Conservation (phyloP, 2,113 vertebrate genomes). For the Arothron firmamentum region DNA sequence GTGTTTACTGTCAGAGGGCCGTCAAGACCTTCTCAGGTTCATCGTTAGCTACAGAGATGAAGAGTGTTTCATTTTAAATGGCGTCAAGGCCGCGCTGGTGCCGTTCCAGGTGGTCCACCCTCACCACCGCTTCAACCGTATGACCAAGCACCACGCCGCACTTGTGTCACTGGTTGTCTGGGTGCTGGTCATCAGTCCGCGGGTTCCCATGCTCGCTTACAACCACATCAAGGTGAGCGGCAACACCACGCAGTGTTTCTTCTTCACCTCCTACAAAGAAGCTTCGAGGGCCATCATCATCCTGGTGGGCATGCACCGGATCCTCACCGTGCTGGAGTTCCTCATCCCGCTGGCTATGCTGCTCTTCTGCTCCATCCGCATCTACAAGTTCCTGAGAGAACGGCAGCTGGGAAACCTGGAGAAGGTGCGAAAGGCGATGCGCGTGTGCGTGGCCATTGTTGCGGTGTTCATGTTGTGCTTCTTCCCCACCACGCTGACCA, state of each 20-base stretch:
- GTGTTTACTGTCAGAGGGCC: too few species aligned
- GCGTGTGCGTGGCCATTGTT: conserved; percentile 57
- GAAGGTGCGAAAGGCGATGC: conserved; percentile 60
- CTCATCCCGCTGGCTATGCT: conserved; percentile 52
- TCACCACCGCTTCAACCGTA: conserved; percentile 60
- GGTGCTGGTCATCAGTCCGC: conserved; percentile 60
- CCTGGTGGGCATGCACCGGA: conserved; percentile 47
- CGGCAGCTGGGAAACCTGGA: conserved; percentile 42
- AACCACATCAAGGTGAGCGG: conserved; percentile 32
- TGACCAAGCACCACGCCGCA: conserved; percentile 45
- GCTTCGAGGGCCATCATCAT: conserved; percentile 35
- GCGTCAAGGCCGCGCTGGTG: not conserved
- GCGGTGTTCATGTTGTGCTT: conserved; percentile 70
- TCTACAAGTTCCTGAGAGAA: conserved; percentile 51
- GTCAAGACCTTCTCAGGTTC: too few species aligned
- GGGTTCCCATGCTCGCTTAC: conserved; percentile 64
- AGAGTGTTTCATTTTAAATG: too few species aligned
- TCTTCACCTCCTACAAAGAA: conserved; percentile 61
- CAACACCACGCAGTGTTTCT: conserved; percentile 62
- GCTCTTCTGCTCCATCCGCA: conserved; percentile 66
- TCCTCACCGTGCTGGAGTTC: conserved; percentile 65
- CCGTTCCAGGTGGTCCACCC: conserved; percentile 65
- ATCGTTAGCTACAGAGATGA: too few species aligned
- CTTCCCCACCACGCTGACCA: conserved; percentile 64
- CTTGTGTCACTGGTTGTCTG: conserved; percentile 45